phyloP scores from a whole-genome alignment of 2,888 invertebrate genomes.

The Tiliacea aurago region DNA sequence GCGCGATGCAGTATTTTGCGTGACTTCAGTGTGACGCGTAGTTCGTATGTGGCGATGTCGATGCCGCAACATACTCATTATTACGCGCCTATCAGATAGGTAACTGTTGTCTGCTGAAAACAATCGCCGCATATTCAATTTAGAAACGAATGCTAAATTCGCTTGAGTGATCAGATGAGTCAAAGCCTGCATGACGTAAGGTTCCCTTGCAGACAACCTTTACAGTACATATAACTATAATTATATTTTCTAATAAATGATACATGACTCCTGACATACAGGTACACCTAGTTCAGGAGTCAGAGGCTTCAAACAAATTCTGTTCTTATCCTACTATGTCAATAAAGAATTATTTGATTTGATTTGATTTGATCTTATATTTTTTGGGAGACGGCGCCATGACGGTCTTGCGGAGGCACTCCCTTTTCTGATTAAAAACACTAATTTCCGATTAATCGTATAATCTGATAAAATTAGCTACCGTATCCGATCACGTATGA shows the following conservation, averaged over 20 bases:
- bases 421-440: background rate
- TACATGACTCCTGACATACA: no score
- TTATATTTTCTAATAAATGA: no score
- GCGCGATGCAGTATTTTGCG: no score
- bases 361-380: no score
- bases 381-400: no score
- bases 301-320: no score
- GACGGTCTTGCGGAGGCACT: background rate
- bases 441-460: background rate
- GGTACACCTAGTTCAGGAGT: no score
- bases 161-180: background rate
- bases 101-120: background rate
- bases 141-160: background rate
- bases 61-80: no score
- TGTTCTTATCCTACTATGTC: no score
- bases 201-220: background rate
- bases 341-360: no score
- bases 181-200: background rate
- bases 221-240: background rate
- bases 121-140: background rate
- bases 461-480: conserved; percentile 10
- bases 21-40: no score
- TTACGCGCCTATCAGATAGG: background rate
- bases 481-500: conserved; percentile 2
- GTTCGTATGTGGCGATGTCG: no score